A percentile compares a stretch with the other conserved stretches of the same genome.
Evolutionary conservation across 2,797 vertebrate species (phyloP).

Genomic region (Poecilia picta): DNA sequence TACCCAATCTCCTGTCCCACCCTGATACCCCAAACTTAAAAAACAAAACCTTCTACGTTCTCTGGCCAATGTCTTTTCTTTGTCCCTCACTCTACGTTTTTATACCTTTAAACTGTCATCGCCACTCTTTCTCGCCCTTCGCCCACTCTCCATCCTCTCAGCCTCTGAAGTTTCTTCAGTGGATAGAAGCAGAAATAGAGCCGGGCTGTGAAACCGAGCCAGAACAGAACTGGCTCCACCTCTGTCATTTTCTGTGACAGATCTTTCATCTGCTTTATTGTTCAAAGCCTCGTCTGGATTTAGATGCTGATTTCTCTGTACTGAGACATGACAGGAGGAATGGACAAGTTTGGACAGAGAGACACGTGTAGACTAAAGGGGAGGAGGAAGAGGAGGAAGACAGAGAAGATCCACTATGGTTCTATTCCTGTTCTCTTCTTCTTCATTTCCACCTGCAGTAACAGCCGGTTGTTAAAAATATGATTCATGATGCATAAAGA

Average conservation of each 20-base stretch:
- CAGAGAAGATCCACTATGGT: not conserved
- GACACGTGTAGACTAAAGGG: not conserved
- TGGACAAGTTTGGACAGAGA: slow-evolving; percentile 3
- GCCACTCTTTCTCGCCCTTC: slow-evolving; percentile 8
- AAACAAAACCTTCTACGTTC: not conserved
- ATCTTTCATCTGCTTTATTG: slow-evolving; percentile 47
- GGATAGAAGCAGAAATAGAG: slow-evolving; percentile 36
- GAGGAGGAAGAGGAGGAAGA: not conserved
- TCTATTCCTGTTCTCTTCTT: too few species aligned
- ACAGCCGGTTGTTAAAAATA: too few species aligned
- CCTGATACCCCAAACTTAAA: not conserved
- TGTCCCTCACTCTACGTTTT: not conserved
- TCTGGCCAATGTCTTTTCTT: not conserved
- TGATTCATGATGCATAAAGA: fast-evolving
- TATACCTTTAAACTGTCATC: slow-evolving; percentile 13
- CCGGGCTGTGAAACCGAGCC: slow-evolving; percentile 16
- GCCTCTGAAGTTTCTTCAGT: slow-evolving; percentile 37
- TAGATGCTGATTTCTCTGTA: slow-evolving; percentile 35
- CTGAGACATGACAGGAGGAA: slow-evolving; percentile 36
- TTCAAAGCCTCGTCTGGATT: slow-evolving; percentile 55
- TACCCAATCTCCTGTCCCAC: not conserved
- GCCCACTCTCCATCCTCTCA: slow-evolving; percentile 9
- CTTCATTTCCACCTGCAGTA: too few species aligned
- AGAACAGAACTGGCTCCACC: slow-evolving; percentile 1
- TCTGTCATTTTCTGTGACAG: slow-evolving; percentile 19